Base-by-base conservation (phyloP, 2,888 invertebrate genomes). In the Xanthia togata region DNA sequence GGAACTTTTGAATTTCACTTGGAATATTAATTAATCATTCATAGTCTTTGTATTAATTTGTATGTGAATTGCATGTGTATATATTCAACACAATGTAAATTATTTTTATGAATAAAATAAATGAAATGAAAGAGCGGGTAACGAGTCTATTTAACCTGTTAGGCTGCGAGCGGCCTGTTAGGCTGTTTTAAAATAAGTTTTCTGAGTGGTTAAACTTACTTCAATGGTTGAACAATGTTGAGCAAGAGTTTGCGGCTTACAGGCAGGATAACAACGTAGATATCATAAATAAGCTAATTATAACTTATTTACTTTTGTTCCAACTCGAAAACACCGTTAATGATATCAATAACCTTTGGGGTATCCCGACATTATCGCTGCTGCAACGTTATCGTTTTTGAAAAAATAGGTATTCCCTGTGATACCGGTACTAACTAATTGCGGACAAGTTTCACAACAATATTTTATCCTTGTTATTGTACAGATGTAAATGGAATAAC, bases 391-490 rank as follows among this genome's bases (percentile, higher is more conserved):
- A 26, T 65, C 12, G 6, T 44, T 20, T 65, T 20, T 6, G 0
- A 26, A 31, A 65, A 26, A 65, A 44, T 20, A 2, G 20, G 44
- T 64, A 41, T 41, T 41, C 26, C 64, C 41, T 64, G 41, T 41
- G 41, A 11, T 14, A 44, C 12, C 4, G 4, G 14, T 14, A 14
- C 2, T 26, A 26, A 26, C 17, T 57, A 17, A 31, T 59, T 9
- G 31, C 26, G 31, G 11, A 31, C 14, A 12, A 26, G 20, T 11
- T 64, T 20, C 4, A 65, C 12, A 12, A 11, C 26, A 65, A 26
- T 26, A 65, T 64, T 64, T 64, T 20, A 17, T 65, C 65, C 4
- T 20, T 26, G 44, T 65, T 65, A 65, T 44, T 65, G 26, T 35
- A 50, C 14, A 71, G 44, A 47, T 12, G 12, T 68, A 9, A 26